Conservation (phyloP, 2,888 invertebrate genomes). For the Acleris sparsana region DNA sequence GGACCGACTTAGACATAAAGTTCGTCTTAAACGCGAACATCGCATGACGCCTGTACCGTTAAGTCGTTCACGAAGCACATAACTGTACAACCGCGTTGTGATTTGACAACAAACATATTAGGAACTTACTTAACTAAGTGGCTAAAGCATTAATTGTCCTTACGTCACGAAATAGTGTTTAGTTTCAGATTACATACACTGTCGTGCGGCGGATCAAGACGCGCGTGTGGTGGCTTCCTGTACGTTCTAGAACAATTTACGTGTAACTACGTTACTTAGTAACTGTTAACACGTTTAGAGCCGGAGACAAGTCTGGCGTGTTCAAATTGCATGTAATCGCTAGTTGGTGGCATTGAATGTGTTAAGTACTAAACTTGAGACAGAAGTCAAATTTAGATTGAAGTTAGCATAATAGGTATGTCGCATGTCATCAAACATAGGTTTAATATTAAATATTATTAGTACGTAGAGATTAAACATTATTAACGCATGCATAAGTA, state of each 20-base stretch:
- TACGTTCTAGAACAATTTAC: neutral
- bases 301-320: too few relatives aligned
- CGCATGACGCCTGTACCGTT: conserved; percentile 1
- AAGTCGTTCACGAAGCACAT: conserved; percentile 8
- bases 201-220: neutral
- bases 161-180: neutral
- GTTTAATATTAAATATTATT: too few relatives aligned
- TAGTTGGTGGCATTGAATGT: too few relatives aligned
- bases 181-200: neutral
- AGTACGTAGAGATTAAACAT: too few relatives aligned
- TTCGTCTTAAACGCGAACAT: conserved; percentile 8
- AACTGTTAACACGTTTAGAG: too few relatives aligned
- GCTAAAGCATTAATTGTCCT: neutral
- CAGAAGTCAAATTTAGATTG: too few relatives aligned
- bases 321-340: too few relatives aligned
- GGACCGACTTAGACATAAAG: conserved; percentile 1
- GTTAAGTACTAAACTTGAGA: too few relatives aligned
- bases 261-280: neutral
- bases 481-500: too few relatives aligned
- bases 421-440: too few relatives aligned
- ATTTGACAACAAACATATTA: conserved; percentile 9
- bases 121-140: neutral
- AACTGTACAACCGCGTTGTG: conserved; percentile 2
- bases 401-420: too few relatives aligned
- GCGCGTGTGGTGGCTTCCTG: neutral